Base-by-base conservation (phyloP, 2,797 vertebrate species). In the Onychomys arenicola region DNA sequence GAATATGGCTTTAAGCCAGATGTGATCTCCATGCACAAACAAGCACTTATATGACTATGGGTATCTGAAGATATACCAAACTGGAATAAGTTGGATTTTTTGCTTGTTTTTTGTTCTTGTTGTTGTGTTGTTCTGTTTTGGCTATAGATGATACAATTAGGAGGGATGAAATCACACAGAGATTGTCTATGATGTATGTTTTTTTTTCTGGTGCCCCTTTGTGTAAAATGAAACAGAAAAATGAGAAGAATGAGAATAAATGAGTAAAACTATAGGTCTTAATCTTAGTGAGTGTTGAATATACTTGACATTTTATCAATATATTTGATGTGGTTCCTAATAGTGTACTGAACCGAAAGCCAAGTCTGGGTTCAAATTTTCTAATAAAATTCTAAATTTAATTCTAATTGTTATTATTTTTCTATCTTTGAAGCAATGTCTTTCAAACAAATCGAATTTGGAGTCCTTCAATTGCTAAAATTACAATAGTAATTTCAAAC, bases 351-450 rank as follows among this genome's bases (percentile, higher is more conserved):
- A 55, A 75, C 16, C 29, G 57, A 90, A 93, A 87, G 61, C 52
- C 81, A 65, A 77, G 25, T 6, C 43, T 43, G 19, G 89, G 91
- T 37, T 85, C 49, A 94, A 76, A 11, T 81, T 78, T 82, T 69
- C 75, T 76, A 55, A 76, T 57, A 83, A 83, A 89, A 87, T 81
- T 89, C 17, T 94, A 88, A 95, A 83, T 90, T 92, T 89, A 84
- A 76, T 77, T 61, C 34, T 71, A 94, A 78, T 84, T 84, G n/a
- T 46, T 75, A 13, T 71, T 93, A 75, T 69, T 88, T 94, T 90
- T 27, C 84, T 81, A 90, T 81, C 88, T 80, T 88, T 32, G 16
- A 86, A 61, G 23, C 40, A 91, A 55, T 49, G 17, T 57, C 17
- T 87, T 90, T 96, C 32, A 80, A 89, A 91, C 65, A 23, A 90